These are phyloP conservation scores for Lipotes vexillifer DNA, from an alignment of 2,113 vertebrate species.

Conservation along the genomic window DNA sequence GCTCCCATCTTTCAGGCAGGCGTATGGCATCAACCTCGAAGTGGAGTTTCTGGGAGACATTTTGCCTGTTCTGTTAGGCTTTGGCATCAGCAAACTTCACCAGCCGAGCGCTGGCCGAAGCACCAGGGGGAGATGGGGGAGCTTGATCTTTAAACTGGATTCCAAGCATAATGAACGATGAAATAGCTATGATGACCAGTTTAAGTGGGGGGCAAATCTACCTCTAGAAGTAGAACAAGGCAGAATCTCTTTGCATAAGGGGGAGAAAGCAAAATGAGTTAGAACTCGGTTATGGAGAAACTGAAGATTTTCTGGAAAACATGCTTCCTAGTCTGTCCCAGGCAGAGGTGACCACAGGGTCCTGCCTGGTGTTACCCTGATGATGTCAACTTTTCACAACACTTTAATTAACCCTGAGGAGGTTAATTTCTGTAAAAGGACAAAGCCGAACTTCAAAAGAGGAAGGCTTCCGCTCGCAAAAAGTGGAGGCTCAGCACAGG, in stretches of 20 bases:
- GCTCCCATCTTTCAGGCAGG: constrained; percentile 48
- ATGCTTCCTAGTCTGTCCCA: background rate
- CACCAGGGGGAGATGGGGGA: background rate
- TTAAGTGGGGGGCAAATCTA: constrained; percentile 14
- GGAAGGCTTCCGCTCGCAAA: background rate
- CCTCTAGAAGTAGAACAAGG: constrained; percentile 37
- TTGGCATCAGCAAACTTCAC: constrained; percentile 27
- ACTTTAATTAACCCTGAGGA: background rate
- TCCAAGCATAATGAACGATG: background rate
- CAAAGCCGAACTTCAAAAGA: background rate
- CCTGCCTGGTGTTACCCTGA: background rate
- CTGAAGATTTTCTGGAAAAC: background rate
- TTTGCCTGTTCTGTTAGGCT: background rate
- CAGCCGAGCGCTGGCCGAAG: constrained; percentile 1
- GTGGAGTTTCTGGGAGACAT: constrained; percentile 16
- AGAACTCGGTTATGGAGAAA: background rate
- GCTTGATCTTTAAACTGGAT: constrained; percentile 21
- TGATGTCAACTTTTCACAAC: background rate
- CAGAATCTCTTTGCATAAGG: constrained; percentile 50
- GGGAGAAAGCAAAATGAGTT: constrained; percentile 58
- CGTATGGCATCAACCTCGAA: constrained; percentile 48
- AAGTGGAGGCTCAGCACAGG: constrained; percentile 48
- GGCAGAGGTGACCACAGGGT: background rate
- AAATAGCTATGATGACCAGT: constrained; percentile 8
- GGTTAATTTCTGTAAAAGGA: constrained; percentile 14